These are phyloP conservation scores for Acanthosoma haemorrhoidale DNA, from an alignment of 2,888 invertebrate species.

Conservation along the genomic window DNA sequence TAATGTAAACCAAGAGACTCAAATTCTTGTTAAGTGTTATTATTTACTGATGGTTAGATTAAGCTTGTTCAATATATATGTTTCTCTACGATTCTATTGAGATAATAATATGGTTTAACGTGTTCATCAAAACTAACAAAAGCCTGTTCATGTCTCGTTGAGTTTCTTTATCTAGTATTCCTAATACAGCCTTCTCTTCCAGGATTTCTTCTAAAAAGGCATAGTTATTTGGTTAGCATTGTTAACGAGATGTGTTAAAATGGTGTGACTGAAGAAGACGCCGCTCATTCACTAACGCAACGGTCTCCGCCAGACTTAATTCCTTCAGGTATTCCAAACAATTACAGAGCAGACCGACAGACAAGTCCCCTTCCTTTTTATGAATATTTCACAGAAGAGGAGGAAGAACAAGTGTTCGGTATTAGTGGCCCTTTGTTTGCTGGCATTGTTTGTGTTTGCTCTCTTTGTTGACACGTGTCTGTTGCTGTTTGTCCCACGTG, in stretches of 20 bases:
- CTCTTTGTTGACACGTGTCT: conserved; percentile 27
- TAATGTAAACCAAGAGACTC: too few species aligned
- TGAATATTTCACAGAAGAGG: conserved; percentile 17
- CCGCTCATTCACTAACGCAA: background rate
- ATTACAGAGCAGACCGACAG: background rate
- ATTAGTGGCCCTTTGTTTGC: conserved; percentile 25
- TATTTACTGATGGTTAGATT: too few species aligned
- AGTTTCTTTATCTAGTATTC: too few species aligned
- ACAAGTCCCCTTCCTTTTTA: background rate
- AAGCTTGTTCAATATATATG: too few species aligned
- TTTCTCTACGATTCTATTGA: too few species aligned
- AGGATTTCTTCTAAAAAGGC: too few species aligned
- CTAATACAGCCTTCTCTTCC: too few species aligned
- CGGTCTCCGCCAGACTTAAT: background rate
- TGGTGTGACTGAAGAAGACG: background rate
- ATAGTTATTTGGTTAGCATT: background rate
- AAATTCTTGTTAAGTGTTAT: too few species aligned
- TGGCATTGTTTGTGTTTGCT: conserved; percentile 29
- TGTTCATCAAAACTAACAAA: too few species aligned
- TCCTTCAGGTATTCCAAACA: background rate
- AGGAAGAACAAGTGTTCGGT: conserved; percentile 23
- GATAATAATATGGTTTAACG: too few species aligned
- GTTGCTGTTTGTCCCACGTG: conserved; percentile 23
- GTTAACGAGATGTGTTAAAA: too few species aligned
- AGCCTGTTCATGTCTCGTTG: too few species aligned